Evolutionary conservation across 2,113 vertebrate species (phyloP).

Genomic region (Oryzias melastigma): DNA sequence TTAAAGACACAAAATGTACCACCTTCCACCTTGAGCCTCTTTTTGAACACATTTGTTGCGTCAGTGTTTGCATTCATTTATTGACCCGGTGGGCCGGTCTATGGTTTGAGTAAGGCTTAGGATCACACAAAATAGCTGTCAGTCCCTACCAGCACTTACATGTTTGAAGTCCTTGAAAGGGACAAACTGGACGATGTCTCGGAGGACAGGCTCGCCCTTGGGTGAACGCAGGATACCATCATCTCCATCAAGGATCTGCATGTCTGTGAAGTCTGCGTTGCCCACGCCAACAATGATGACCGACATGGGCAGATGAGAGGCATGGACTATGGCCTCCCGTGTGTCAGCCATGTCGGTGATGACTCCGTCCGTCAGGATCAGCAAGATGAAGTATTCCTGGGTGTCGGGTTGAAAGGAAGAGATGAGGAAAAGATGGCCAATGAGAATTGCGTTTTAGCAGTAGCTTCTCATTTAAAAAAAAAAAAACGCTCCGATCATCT

Average conservation of each 20-base stretch:
- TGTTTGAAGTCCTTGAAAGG: conserved; percentile 99
- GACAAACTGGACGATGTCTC: conserved; percentile 98
- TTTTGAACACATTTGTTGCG: no score
- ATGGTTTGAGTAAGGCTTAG: no score
- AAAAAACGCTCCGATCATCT: no score
- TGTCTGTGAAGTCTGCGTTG: conserved; percentile 96
- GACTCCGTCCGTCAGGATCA: conserved; percentile 96
- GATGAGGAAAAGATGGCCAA: conserved; percentile 22
- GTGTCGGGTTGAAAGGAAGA: conserved; percentile 15
- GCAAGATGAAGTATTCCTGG: conserved; percentile 98
- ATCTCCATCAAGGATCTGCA: conserved; percentile 97
- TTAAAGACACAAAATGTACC: no score
- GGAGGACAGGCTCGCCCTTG: conserved; percentile 93
- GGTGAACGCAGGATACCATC: conserved; percentile 95
- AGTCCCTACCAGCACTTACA: conserved; percentile 71
- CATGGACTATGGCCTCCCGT: conserved; percentile 94
- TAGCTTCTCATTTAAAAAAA: no score
- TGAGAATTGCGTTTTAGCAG: conserved; percentile 23
- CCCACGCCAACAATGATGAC: conserved; percentile 98
- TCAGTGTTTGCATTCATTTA: no score
- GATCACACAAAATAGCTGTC: neutral
- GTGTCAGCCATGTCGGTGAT: conserved; percentile 99
- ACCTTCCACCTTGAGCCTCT: no score
- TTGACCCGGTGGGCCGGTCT: no score
- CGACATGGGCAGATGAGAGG: conserved; percentile 97